A percentile compares a stretch with the other conserved stretches of the same genome.
Conservation (phyloP, 1,140 invertebrate genomes). For the Drosophila malerkotliana region DNA sequence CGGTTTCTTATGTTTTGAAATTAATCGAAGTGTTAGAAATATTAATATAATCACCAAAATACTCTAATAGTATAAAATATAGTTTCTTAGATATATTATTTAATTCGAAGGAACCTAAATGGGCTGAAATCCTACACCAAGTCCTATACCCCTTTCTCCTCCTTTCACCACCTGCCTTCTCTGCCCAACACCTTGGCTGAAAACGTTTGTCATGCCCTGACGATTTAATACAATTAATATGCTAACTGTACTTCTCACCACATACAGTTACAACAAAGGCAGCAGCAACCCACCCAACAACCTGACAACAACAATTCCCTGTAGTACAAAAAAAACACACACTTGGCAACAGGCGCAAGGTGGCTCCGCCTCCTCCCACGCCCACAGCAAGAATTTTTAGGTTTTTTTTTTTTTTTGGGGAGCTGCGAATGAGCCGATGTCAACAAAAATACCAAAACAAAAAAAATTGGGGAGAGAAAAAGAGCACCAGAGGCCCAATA, state of each 20-base stretch:
- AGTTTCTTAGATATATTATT: too few relatives aligned
- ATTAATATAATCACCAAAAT: too few relatives aligned
- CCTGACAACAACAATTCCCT: constrained; percentile 35
- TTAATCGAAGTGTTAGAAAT: too few relatives aligned
- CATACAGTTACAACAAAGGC: constrained; percentile 59
- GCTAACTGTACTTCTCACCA: constrained; percentile 78
- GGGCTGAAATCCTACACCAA: not conserved
- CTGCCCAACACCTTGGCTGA: constrained; percentile 15
- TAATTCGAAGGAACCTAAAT: not conserved
- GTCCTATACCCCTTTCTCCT: not conserved
- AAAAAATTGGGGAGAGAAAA: constrained; percentile 37
- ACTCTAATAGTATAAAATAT: too few relatives aligned
- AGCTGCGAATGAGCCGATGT: constrained; percentile 77
- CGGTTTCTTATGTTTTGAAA: too few relatives aligned
- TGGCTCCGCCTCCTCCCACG: constrained; percentile 44
- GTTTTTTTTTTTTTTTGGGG: constrained; percentile 42
- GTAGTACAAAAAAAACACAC: constrained; percentile 15
- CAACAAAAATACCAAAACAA: constrained; percentile 83
- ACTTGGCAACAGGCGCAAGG: constrained; percentile 75
- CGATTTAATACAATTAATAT: constrained; percentile 81
- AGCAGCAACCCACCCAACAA: constrained; percentile 47
- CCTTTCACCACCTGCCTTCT: not conserved
- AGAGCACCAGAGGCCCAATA: constrained; percentile 16
- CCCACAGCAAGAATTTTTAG: constrained; percentile 26
- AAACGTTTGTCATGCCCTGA: constrained; percentile 60